phyloP scores from a whole-genome alignment of 2,797 vertebrate genomes.

The Euphonia xanthogaster region DNA sequence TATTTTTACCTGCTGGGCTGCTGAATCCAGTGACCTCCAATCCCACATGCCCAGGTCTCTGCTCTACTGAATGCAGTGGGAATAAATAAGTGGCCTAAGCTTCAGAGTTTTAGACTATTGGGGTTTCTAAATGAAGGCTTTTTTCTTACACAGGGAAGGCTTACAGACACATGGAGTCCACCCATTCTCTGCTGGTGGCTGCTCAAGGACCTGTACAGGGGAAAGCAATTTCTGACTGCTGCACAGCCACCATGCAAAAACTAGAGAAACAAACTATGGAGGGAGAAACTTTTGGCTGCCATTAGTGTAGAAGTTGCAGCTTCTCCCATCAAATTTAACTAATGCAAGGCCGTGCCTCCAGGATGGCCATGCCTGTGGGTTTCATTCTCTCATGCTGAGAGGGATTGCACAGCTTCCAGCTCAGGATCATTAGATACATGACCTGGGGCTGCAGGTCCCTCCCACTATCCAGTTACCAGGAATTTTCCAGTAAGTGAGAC shows the following conservation, averaged over 20 bases:
- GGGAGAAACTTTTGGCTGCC: neutral
- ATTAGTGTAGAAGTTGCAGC: neutral
- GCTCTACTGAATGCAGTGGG: neutral
- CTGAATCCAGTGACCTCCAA: neutral
- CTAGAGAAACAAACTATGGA: neutral
- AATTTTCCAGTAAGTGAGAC: constrained; percentile 40
- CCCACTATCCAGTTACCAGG: neutral
- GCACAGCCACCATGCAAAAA: neutral
- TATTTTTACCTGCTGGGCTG: neutral
- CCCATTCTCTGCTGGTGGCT: neutral
- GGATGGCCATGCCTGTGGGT: rapidly evolving
- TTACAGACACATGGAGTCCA: neutral
- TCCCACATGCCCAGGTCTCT: neutral
- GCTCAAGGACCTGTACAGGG: neutral
- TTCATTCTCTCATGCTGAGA: neutral
- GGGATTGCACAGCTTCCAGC: neutral
- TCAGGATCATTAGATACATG: neutral
- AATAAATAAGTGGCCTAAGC: neutral
- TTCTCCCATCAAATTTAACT: neutral
- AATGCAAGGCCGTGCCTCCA: neutral
- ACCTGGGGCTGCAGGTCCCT: neutral
- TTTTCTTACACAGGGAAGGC: neutral
- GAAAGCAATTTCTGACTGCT: neutral
- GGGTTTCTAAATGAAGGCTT: neutral
- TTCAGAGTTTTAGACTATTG: neutral